phyloP scores from a whole-genome alignment of 2,888 invertebrate species.

The Synergus umbraculus region DNA sequence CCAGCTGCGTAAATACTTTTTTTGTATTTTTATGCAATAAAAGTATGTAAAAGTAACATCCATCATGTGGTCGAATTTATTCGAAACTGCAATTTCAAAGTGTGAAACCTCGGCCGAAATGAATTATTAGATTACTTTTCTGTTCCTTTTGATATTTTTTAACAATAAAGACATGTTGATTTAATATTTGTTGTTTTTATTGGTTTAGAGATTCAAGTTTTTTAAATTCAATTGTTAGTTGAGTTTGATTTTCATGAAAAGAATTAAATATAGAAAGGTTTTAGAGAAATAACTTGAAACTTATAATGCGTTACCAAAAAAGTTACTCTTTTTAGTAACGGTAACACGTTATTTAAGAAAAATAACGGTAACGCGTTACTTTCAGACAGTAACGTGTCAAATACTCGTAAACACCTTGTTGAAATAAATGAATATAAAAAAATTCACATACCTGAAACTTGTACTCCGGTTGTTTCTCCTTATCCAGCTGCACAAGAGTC shows the following conservation, averaged over 20 bases:
- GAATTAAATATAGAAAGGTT: too few species aligned
- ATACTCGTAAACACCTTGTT: neutral
- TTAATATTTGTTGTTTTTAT: neutral
- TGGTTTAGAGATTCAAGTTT: too few species aligned
- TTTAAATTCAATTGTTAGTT: too few species aligned
- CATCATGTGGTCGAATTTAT: neutral
- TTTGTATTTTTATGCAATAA: constrained; percentile 70
- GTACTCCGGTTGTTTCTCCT: constrained; percentile 87
- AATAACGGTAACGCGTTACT: too few species aligned
- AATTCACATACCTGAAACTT: constrained; percentile 80
- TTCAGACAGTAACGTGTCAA: too few species aligned
- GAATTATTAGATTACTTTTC: neutral
- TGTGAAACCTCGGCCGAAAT: neutral
- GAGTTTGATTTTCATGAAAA: too few species aligned
- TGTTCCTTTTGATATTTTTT: neutral
- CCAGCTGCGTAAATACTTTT: constrained; percentile 82
- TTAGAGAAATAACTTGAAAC: too few species aligned
- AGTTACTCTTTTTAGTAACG: too few species aligned
- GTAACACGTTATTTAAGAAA: too few species aligned
- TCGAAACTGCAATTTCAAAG: neutral
- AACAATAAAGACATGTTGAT: neutral
- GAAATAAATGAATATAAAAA: neutral
- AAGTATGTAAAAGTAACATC: constrained; percentile 48
- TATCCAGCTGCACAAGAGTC: constrained; percentile 86
- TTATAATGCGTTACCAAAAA: too few species aligned